Evolutionary conservation across 2,888 invertebrate genomes (phyloP).

Genomic region (Trichogramma dendrolimi): DNA sequence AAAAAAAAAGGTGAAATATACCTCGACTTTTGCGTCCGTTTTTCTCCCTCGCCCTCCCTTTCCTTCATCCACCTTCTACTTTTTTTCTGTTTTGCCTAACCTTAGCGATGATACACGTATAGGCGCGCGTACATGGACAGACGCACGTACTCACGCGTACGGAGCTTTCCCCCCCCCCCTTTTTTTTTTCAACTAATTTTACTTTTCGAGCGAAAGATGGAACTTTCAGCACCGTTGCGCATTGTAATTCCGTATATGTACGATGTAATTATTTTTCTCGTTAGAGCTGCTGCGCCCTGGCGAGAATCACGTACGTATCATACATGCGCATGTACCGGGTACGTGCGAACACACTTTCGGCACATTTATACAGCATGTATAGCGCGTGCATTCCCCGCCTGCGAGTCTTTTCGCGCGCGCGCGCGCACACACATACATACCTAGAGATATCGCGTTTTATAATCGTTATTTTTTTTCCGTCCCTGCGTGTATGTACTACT

Average conservation of each 20-base stretch:
- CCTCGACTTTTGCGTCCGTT: constrained; percentile 23
- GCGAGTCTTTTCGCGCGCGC: no score
- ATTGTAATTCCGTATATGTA: constrained; percentile 12
- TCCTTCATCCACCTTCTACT: background rate
- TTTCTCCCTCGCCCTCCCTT: constrained; percentile 9
- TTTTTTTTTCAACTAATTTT: constrained; percentile 4
- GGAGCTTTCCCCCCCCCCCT: background rate
- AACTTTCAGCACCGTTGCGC: background rate
- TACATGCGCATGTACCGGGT: no score
- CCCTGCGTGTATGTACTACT: no score
- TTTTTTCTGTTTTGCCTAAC: background rate
- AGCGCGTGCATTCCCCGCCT: no score
- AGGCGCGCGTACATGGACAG: background rate
- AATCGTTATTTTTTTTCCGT: no score
- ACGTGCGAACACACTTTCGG: no score
- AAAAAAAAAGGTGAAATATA: constrained; percentile 14
- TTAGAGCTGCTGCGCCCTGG: constrained; percentile 6
- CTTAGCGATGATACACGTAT: no score
- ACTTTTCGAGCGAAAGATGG: constrained; percentile 8
- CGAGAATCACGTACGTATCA: background rate
- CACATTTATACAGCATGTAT: no score
- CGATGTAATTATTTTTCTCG: constrained; percentile 24
- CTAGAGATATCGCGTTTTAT: no score
- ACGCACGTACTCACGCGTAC: constrained; percentile 2
- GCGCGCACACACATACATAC: no score